A percentile compares a stretch with the other conserved stretches of the same genome.
Conservation (phyloP, 1,140 invertebrate species). For the Scaptomyza pallida region DNA sequence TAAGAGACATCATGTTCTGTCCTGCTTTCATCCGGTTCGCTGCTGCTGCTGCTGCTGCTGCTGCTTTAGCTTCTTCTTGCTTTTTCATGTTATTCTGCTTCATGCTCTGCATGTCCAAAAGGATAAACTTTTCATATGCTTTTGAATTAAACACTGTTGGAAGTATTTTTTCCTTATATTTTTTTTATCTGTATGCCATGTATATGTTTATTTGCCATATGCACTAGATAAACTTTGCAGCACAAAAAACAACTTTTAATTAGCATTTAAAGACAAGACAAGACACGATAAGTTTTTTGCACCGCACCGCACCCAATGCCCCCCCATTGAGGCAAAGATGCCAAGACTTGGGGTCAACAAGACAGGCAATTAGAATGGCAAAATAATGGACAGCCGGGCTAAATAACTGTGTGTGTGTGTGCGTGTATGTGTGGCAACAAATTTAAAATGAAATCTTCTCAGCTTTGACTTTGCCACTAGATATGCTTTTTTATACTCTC, state of each 20-base stretch:
- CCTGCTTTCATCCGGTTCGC: background rate
- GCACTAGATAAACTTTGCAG: constrained; percentile 53
- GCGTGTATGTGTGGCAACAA: constrained; percentile 18
- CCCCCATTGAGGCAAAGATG: background rate
- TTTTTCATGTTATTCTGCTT: constrained; percentile 23
- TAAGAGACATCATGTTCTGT: constrained; percentile 73
- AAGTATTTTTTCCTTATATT: background rate
- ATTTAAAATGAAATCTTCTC: constrained; percentile 27
- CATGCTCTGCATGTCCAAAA: constrained; percentile 20
- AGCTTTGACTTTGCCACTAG: background rate
- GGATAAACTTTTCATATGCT: constrained; percentile 80
- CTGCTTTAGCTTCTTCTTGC: background rate
- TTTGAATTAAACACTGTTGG: constrained; percentile 71
- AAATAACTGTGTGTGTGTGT: no score
- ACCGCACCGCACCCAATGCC: no score
- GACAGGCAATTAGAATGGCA: constrained; percentile 25
- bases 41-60: no score
- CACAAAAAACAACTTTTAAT: constrained; percentile 76
- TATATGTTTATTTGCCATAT: constrained; percentile 66
- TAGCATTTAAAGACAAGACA: constrained; percentile 72
- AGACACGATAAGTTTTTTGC: constrained; percentile 39
- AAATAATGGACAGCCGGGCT: constrained; percentile 28
- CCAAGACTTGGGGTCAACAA: constrained; percentile 21
- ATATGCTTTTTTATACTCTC: constrained; percentile 11
- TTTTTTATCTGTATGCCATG: constrained; percentile 25